Evolutionary conservation across 2,888 invertebrate species (phyloP).

Genomic region (Anticlea derivata): DNA sequence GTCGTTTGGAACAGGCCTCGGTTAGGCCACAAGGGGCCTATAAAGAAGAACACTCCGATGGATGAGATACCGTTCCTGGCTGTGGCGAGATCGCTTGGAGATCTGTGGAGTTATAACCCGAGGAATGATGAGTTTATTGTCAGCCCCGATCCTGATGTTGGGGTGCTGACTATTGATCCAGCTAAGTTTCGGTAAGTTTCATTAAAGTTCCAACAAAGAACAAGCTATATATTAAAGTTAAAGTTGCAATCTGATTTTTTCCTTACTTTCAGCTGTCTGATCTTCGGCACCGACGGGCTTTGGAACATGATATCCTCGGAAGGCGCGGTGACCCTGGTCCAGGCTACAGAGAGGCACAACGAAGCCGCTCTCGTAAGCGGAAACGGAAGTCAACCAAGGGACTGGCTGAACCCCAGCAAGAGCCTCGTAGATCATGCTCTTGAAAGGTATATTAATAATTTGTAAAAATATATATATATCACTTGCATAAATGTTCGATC

Average conservation of each 20-base stretch:
- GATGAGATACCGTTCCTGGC: conserved; percentile 98
- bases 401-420: conserved; percentile 96
- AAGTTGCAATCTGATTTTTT: too few species aligned
- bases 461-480: too few species aligned
- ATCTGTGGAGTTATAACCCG: conserved; percentile 98
- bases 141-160: conserved; percentile 98
- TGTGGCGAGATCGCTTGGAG: conserved; percentile 97
- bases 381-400: conserved; percentile 67
- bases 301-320: conserved; percentile 97
- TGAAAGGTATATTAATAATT: conserved; percentile 81
- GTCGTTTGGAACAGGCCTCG: conserved; percentile 98
- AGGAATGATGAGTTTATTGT: conserved; percentile 96
- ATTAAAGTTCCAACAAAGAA: neutral
- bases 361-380: conserved; percentile 85
- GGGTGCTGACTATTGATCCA: conserved; percentile 92
- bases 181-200: conserved; percentile 84
- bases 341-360: conserved; percentile 91
- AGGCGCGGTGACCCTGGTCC: conserved; percentile 92
- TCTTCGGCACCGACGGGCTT: conserved; percentile 98
- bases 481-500: too few species aligned
- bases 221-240: too few species aligned
- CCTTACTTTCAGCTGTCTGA: conserved; percentile 87
- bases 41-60: conserved; percentile 93
- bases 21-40: conserved; percentile 91
- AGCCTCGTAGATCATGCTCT: conserved; percentile 91